A percentile compares a stretch with the other conserved stretches of the same genome.
These are phyloP conservation scores for Clinocottus analis DNA, from an alignment of 2,113 vertebrate species.

Conservation along the genomic window DNA sequence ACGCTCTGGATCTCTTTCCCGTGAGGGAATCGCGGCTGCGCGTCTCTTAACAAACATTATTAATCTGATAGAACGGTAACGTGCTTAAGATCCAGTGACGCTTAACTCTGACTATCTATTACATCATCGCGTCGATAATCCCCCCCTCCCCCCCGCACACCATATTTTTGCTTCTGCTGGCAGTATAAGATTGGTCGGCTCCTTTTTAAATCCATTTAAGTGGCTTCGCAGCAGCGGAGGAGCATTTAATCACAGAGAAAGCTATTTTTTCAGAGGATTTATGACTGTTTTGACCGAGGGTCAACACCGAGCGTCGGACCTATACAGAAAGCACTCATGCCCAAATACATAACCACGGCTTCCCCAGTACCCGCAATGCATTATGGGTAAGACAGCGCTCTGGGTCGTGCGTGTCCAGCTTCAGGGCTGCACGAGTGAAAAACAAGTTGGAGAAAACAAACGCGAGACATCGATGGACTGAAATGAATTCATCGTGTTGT, in stretches of 20 bases:
- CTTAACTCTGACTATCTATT: constrained; percentile 34
- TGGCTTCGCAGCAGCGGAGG: constrained; percentile 49
- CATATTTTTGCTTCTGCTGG: constrained; percentile 25
- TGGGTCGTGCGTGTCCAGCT: constrained; percentile 3
- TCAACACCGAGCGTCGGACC: constrained; percentile 35
- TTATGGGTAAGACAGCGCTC: neutral
- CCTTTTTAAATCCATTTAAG: constrained; percentile 65
- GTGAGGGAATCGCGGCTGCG: neutral
- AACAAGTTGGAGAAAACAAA: neutral
- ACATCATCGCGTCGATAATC: constrained; percentile 53
- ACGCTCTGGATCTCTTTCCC: neutral
- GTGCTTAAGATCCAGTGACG: constrained; percentile 29
- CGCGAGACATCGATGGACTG: neutral
- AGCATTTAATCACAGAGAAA: constrained; percentile 70
- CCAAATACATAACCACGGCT: constrained; percentile 36
- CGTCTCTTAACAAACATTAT: neutral
- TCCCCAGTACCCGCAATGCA: neutral
- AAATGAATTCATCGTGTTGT: neutral
- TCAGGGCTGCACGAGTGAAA: neutral
- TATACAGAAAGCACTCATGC: constrained; percentile 42
- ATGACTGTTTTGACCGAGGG: constrained; percentile 48
- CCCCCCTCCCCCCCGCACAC: too few relatives aligned
- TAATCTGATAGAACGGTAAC: constrained; percentile 29
- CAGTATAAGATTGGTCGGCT: constrained; percentile 35
- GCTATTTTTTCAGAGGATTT: constrained; percentile 68